Evolutionary conservation across 2,888 invertebrate genomes (phyloP), one percentile per base, ranked within the genome.

Genomic region (Parnassius apollo): DNA sequence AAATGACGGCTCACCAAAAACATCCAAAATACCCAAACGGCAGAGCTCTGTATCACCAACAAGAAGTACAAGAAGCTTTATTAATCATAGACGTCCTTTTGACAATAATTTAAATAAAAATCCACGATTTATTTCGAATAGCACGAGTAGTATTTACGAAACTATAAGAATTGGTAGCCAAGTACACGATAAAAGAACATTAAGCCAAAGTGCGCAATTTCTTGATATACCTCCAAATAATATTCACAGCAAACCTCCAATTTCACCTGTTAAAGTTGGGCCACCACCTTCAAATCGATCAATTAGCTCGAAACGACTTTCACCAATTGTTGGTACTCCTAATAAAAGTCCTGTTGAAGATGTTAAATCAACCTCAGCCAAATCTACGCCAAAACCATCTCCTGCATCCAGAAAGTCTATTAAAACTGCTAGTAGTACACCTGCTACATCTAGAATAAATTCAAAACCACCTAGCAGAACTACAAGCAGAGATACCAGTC

Each of bases 241-340:
- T 66, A 83, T 92, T n/a, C 88, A 81, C 76, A 85, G 88, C 0
- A 92, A 92, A 71, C 92, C 92, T 53, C 92, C 92, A 12, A 91
- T 89, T 59, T 91, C 91, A 48, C 92, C 92, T 1, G 88, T 88
- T 2, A 86, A 82, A 75, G 81, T 75, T 61, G 92, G 92, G 0
- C 92, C 92, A 13, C 92, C 92, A 0, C 92, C 92, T 50, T 85
- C 90, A 0, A 91, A 92, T 54, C 89, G 80, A 71, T 70, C 81
- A 18, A 86, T 92, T 2, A 92, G 88, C 62, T 72, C 91, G 11
- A 92, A 92, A 80, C 78, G 92, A 56, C 75, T 92, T 2, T 92
- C 92, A 10, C 92, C 92, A 4, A 92, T 92, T 42, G 91, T 91
- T 50, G 91, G 92, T 1, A 92, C 92, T 9, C 92, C 92, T 44